A percentile compares a stretch with the other conserved stretches of the same genome.
Evolutionary conservation across 37 sponge, comb jelly and placozoan genomes (phyloP).

Genomic region (Bolinopsis microptera): DNA sequence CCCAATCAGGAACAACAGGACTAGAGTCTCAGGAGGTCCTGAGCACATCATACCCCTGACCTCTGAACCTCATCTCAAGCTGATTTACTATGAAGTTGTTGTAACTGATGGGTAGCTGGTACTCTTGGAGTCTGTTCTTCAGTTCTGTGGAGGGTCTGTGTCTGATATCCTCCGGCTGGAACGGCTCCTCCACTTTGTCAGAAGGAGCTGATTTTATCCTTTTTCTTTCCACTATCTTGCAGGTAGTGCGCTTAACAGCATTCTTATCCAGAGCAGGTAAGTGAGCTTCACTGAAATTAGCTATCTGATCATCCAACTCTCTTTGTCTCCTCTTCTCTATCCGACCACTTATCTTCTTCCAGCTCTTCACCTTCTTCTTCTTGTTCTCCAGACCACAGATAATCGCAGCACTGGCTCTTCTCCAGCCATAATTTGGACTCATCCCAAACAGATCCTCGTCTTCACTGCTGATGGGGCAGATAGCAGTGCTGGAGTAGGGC

Average conservation of each 20-base stretch:
- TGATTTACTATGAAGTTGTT: constrained; percentile 54
- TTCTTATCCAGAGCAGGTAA: constrained; percentile 18
- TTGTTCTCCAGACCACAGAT: neutral
- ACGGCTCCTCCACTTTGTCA: constrained; percentile 33
- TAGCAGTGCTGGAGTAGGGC: neutral
- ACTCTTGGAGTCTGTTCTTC: constrained; percentile 18
- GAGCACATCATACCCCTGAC: neutral
- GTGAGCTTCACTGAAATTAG: constrained; percentile 28
- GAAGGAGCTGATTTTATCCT: neutral
- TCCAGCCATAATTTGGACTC: neutral
- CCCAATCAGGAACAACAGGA: no score
- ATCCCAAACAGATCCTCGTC: neutral
- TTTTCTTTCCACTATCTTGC: neutral
- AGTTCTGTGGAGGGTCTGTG: constrained; percentile 22
- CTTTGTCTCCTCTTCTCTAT: constrained; percentile 44
- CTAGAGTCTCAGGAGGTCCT: neutral
- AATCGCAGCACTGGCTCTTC: neutral
- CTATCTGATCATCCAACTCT: neutral
- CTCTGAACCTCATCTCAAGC: constrained; percentile 47
- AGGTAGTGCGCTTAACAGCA: constrained; percentile 7
- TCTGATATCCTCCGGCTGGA: constrained; percentile 26
- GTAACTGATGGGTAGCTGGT: constrained; percentile 37
- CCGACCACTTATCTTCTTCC: neutral
- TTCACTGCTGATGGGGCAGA: neutral
- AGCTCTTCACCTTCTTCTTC: neutral